phyloP scores from a whole-genome alignment of 2,888 invertebrate species.

The Catonia carolina region DNA sequence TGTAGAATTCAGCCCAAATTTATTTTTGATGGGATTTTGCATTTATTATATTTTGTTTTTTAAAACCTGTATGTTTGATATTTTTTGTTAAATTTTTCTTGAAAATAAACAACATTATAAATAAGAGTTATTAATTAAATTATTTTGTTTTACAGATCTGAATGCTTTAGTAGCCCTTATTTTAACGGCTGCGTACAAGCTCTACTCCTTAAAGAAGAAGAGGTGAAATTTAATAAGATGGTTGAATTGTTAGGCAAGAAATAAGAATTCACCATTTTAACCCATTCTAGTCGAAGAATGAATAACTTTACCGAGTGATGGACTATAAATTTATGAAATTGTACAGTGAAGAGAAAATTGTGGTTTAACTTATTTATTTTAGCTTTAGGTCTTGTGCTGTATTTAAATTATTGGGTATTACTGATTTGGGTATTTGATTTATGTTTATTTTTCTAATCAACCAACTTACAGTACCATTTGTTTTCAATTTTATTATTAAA shows the following conservation, averaged over 20 bases:
- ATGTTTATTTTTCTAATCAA: too few relatives aligned
- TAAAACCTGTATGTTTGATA: constrained; percentile 12
- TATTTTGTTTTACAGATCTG: constrained; percentile 53
- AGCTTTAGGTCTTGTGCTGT: constrained; percentile 6
- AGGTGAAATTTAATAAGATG: constrained; percentile 69
- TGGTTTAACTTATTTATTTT: constrained; percentile 11
- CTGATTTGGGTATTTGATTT: too few relatives aligned
- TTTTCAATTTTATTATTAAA: too few relatives aligned
- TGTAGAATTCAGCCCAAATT: too few relatives aligned
- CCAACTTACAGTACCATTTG: too few relatives aligned
- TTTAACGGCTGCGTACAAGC: constrained; percentile 77
- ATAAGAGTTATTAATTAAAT: constrained; percentile 5
- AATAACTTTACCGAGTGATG: background rate
- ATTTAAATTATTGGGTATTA: background rate
- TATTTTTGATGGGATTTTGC: constrained; percentile 1
- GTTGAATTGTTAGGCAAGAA: constrained; percentile 69
- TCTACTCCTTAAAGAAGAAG: constrained; percentile 68
- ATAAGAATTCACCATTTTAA: constrained; percentile 32
- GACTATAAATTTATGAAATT: too few relatives aligned
- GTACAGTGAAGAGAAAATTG: background rate
- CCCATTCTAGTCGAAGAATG: constrained; percentile 30
- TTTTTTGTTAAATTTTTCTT: background rate
- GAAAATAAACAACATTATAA: background rate
- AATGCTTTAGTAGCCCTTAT: constrained; percentile 72
- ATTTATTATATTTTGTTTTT: constrained; percentile 24